Conservation (phyloP, 2,888 invertebrate genomes). For the Lochmaea capreae region DNA sequence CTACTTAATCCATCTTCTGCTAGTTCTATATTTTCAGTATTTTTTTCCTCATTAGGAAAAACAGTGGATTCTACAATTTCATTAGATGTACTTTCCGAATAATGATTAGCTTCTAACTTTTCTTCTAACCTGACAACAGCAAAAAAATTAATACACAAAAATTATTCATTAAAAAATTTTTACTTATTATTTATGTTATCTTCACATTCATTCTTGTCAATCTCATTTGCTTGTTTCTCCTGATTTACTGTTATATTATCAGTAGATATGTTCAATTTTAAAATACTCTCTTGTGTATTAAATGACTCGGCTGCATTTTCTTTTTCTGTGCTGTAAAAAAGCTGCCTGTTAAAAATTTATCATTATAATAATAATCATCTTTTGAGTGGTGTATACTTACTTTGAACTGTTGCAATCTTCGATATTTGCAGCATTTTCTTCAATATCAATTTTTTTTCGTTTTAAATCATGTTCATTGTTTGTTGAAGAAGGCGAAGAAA, state of each 20-base stretch:
- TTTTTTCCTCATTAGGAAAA: background rate
- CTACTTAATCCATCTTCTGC: background rate
- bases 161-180: background rate
- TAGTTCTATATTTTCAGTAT: background rate
- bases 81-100: slow-evolving; percentile 12
- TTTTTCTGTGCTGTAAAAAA: background rate
- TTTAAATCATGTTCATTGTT: slow-evolving; percentile 75
- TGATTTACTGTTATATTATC: background rate
- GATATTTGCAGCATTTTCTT: slow-evolving; percentile 61
- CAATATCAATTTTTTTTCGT: slow-evolving; percentile 72
- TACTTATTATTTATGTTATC: background rate
- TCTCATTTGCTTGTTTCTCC: background rate
- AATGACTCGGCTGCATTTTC: background rate
- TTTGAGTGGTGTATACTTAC: background rate
- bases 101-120: background rate
- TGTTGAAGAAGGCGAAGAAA: slow-evolving; percentile 72
- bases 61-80: slow-evolving; percentile 24
- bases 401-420: background rate
- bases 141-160: background rate
- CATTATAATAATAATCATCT: too few relatives aligned
- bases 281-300: too few relatives aligned
- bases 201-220: background rate
- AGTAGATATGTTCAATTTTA: background rate
- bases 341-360: too few relatives aligned
- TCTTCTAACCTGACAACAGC: background rate